Conservation (phyloP, 2,888 invertebrate genomes). For the Campoplex capitator region DNA sequence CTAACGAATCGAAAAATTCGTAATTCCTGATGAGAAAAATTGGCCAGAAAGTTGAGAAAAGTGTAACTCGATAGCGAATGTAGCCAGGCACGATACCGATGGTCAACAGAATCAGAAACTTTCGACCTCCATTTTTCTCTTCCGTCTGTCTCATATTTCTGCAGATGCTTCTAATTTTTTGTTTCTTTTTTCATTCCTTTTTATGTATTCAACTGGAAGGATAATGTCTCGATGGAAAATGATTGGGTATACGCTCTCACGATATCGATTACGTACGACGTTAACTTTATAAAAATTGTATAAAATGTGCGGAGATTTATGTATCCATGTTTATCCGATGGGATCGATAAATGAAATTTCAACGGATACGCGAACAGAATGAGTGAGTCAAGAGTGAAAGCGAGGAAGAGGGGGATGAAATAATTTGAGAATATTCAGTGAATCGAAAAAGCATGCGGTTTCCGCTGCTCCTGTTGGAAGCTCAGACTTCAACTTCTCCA, state of each 20-base stretch:
- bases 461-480: slow-evolving; percentile 1
- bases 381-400: not conserved
- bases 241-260: not conserved
- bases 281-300: not conserved
- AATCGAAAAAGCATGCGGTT: slow-evolving; percentile 27
- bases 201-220: not conserved
- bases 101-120: slow-evolving; percentile 25
- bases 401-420: slow-evolving; percentile 36
- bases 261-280: slow-evolving; percentile 9
- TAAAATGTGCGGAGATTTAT: not conserved
- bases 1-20: slow-evolving; percentile 35
- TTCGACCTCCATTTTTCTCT: slow-evolving; percentile 20
- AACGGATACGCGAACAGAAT: slow-evolving; percentile 42
- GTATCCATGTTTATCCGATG: slow-evolving; percentile 11
- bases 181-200: not conserved
- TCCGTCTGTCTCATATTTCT: not conserved
- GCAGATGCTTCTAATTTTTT: not conserved
- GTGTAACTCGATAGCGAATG: slow-evolving; percentile 48
- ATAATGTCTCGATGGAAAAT: not conserved
- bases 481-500: slow-evolving; percentile 19
- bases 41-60: slow-evolving; percentile 11
- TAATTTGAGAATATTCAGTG: slow-evolving; percentile 24
- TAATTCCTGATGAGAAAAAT: slow-evolving; percentile 33
- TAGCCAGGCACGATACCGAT: slow-evolving; percentile 35
- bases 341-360: slow-evolving; percentile 26